Base-by-base conservation (phyloP, 2,797 vertebrate species). In the Chloroceryle inda region DNA sequence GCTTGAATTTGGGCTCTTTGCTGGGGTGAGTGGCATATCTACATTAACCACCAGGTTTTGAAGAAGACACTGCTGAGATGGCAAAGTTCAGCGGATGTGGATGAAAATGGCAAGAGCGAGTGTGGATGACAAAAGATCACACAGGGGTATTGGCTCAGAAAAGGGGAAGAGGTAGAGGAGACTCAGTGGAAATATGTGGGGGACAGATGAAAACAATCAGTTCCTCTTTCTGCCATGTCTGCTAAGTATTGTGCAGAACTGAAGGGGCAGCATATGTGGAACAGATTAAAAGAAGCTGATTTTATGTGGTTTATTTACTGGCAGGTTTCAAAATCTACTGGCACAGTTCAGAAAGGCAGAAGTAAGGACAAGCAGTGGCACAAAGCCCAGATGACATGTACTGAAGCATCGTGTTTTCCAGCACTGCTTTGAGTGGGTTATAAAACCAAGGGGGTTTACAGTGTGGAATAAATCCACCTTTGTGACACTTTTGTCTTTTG, bases 81-180 rank as follows among this genome's bases (percentile, higher is more conserved):
- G 55, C 29, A 47, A 74, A 64, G 38, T 56, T 88, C 85, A 69
- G 64, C 14, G 58, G 50, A 61, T 31, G 72, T 3, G 13, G 62
- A 35, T 38, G 33, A 85, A 81, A 89, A 81, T n/a, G 73, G 47
- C 69, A 85, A 92, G 38, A 59, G 11, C 0, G 0, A 76, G 69
- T 85, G 64, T 49, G 68, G 79, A 79, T 94, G 95, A 95, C 79
- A 84, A 84, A 94, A 77, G 69, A 89, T 96, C 91, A 94, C 45
- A 84, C 29, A 62, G 47, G 20, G 59, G 38, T 72, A 35, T 24
- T 35, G 61, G 69, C 58, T 80, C 64, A 72, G 66, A 64, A 81
- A 96, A 96, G 49, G 24, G 85, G 95, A 96, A 94, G 85, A 83
- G 31, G 13, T 29, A 61, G 64, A 94, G 42, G 22, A 91, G 22